These are phyloP conservation scores for Nilaparvata lugens DNA, from an alignment of 1,140 invertebrate genomes.

Conservation along the genomic window DNA sequence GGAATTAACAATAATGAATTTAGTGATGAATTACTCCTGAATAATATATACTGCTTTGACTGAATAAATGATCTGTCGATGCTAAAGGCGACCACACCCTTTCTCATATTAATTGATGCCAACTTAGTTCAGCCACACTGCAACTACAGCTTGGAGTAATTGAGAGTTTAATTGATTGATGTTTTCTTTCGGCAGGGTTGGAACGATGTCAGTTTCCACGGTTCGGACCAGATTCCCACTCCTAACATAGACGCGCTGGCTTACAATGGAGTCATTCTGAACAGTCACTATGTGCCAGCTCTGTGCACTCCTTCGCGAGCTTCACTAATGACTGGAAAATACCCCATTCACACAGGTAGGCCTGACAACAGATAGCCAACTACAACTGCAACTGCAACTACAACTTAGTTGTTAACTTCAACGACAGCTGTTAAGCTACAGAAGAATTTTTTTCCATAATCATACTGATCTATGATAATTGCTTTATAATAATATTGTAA, in stretches of 20 bases:
- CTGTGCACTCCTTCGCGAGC: constrained; percentile 46
- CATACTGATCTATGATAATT: no score
- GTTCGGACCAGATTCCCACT: constrained; percentile 47
- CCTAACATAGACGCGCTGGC: constrained; percentile 48
- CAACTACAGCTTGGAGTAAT: neutral
- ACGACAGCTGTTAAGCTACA: no score
- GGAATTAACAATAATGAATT: no score
- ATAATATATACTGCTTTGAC: no score
- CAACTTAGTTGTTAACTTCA: no score
- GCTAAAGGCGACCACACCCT: neutral
- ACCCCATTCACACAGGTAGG: constrained; percentile 42
- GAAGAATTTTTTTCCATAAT: no score
- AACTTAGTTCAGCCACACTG: neutral
- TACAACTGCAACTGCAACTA: no score
- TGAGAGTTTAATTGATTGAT: neutral
- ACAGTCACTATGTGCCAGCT: constrained; percentile 43
- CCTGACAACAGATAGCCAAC: no score
- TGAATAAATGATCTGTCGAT: no score
- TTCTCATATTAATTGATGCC: neutral
- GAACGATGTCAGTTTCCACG: constrained; percentile 56
- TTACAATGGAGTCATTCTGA: constrained; percentile 37
- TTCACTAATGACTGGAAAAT: constrained; percentile 46
- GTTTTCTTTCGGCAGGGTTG: constrained; percentile 38
- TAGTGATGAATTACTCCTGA: no score
- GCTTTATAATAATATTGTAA: no score